Evolutionary conservation across 23 tunicate species (phyloP), one percentile per base, ranked within the genome.

Genomic region (Halocynthia aurantium): DNA sequence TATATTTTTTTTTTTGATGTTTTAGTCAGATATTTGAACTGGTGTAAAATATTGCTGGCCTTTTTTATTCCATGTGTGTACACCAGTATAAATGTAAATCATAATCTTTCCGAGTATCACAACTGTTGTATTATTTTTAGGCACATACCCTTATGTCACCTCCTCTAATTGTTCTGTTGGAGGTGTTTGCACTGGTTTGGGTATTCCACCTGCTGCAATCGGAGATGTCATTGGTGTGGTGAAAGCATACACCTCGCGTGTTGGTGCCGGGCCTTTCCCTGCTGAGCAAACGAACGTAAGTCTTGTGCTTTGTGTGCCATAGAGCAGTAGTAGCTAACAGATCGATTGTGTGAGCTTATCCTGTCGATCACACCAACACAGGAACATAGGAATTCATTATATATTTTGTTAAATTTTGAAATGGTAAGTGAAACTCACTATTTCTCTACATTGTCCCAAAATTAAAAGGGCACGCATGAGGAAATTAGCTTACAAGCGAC

Each of bases 121-220:
- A 31, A 31, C 44, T 31, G 4, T 31, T 31, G 44, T 58, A 13
- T 67, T 19, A n/a, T 65, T 19, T 50, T 70, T 60, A 92, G 99
- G 99, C 17, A 88, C 99, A 21, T 94, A 94, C 64, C 99, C 99
- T 8, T 94, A 69, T 54, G 99, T 94, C 74, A 94, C 99, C 7
- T 88, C 95, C 55, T 88, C 95, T 7, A 88, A 89, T 77, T 94
- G 99, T 78, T 77, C 88, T 8, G 78, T 88, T n/a, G 99, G 95
- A 18, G 99, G 96, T 6, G 86, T 94, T 54, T 94, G 99, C 73
- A 94, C 99, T 22, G 99, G 99, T 10, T 76, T 94, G 57, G 99
- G 99, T 11, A 64, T 94, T 52, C 99, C 99, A 31, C 95, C 99
- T 21, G 55, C 61, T 20, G 49, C 82, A 8, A 71, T 94, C 22